phyloP scores from a whole-genome alignment of 1,140 invertebrate genomes.

The Proales similis region DNA sequence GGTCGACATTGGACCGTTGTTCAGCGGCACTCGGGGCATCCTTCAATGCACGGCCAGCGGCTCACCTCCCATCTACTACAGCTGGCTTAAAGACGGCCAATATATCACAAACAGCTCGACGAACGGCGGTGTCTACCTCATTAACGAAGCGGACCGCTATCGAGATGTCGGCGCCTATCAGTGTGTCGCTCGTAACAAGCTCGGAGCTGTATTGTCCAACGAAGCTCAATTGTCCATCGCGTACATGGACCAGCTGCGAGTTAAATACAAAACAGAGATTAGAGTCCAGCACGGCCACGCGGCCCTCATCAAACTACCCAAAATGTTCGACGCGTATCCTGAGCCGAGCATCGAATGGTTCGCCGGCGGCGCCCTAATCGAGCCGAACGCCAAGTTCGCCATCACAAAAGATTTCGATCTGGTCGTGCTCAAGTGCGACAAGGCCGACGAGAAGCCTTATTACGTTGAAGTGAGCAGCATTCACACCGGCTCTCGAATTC shows the following conservation, averaged over 20 bases:
- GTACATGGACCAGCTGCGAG: slow-evolving; percentile 26
- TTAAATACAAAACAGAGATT: slow-evolving; percentile 10
- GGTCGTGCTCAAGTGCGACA: slow-evolving; percentile 27
- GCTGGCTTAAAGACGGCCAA: slow-evolving; percentile 23
- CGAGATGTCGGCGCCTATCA: slow-evolving; percentile 26
- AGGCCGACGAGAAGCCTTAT: slow-evolving; percentile 35
- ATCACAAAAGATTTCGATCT: slow-evolving; percentile 33
- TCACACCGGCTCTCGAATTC: slow-evolving; percentile 26
- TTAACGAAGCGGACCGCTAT: slow-evolving; percentile 20
- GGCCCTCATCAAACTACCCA: slow-evolving; percentile 25
- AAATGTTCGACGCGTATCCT: slow-evolving; percentile 31
- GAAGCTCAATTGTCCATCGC: slow-evolving; percentile 24
- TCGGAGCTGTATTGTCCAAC: slow-evolving; percentile 29
- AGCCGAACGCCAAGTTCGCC: slow-evolving; percentile 34
- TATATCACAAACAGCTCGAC: slow-evolving; percentile 21
- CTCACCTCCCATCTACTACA: slow-evolving; percentile 23
- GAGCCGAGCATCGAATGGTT: slow-evolving; percentile 34
- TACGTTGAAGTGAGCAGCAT: slow-evolving; percentile 35
- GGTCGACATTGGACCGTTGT: slow-evolving; percentile 26
- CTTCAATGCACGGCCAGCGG: slow-evolving; percentile 35
- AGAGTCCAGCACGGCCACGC: slow-evolving; percentile 17
- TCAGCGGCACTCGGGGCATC: slow-evolving; percentile 33
- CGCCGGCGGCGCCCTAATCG: slow-evolving; percentile 30
- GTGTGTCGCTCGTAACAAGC: slow-evolving; percentile 29
- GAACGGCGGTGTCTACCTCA: slow-evolving; percentile 31